Evolutionary conservation across 2,888 invertebrate genomes (phyloP).

Genomic region (Neuroscelio doddi): DNA sequence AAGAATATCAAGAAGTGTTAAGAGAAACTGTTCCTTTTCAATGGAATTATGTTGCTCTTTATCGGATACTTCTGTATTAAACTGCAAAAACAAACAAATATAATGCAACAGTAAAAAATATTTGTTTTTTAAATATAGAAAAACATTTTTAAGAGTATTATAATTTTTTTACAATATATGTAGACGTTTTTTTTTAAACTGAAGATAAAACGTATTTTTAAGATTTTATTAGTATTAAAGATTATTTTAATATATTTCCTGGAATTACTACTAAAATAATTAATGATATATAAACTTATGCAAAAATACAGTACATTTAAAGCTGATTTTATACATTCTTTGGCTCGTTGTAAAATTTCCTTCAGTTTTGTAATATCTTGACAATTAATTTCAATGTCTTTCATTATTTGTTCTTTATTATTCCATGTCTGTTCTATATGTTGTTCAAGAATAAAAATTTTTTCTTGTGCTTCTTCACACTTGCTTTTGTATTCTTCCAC

Average conservation of each 20-base stretch:
- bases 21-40: conserved; percentile 60
- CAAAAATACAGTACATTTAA: conserved; percentile 49
- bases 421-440: conserved; percentile 74
- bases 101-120: too few species aligned
- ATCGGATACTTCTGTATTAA: conserved; percentile 47
- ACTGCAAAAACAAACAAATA: conserved; percentile 30
- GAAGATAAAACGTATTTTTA: too few species aligned
- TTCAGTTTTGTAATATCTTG: conserved; percentile 76
- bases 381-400: conserved; percentile 72
- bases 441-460: conserved; percentile 72
- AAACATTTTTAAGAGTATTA: too few species aligned
- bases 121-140: background rate
- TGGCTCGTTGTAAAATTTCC: conserved; percentile 76
- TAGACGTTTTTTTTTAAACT: too few species aligned
- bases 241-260: too few species aligned
- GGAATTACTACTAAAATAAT: too few species aligned
- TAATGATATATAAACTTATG: too few species aligned
- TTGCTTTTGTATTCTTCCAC: conserved; percentile 68
- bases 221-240: too few species aligned
- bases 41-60: conserved; percentile 54
- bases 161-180: too few species aligned
- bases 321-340: conserved; percentile 55
- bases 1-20: conserved; percentile 63
- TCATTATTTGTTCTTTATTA: conserved; percentile 73
- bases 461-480: conserved; percentile 50